phyloP scores from a whole-genome alignment of 2,888 invertebrate genomes.

The Nephrotoma appendiculata region DNA sequence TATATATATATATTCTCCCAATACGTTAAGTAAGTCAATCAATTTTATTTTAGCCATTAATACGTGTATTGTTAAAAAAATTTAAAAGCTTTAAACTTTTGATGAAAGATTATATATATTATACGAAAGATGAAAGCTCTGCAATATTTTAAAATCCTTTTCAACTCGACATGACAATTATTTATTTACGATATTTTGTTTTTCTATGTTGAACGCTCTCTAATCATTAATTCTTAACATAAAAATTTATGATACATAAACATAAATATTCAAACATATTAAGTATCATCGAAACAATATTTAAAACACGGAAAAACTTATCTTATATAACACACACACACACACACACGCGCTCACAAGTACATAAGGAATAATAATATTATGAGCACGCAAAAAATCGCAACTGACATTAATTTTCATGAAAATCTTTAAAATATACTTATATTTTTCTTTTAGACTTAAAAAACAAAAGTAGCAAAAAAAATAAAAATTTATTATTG shows the following conservation, averaged over 20 bases:
- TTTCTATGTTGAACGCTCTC: not conserved
- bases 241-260: not conserved
- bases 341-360: not conserved
- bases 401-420: not conserved
- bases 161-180: not conserved
- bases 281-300: not conserved
- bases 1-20: not conserved
- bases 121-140: not conserved
- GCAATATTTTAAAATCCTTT: not conserved
- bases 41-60: not conserved
- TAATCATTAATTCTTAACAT: not conserved
- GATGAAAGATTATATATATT: not conserved
- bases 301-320: not conserved
- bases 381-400: not conserved
- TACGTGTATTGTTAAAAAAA: not conserved
- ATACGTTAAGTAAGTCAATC: not conserved
- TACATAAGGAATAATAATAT: not conserved
- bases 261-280: not conserved
- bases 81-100: not conserved
- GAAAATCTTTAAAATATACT: not conserved
- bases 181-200: not conserved
- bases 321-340: not conserved
- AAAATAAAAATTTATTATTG: not conserved
- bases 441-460: not conserved
- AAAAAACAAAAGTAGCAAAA: not conserved